These are phyloP conservation scores for Agrotis segetum DNA, from an alignment of 2,888 invertebrate genomes.

Conservation along the genomic window DNA sequence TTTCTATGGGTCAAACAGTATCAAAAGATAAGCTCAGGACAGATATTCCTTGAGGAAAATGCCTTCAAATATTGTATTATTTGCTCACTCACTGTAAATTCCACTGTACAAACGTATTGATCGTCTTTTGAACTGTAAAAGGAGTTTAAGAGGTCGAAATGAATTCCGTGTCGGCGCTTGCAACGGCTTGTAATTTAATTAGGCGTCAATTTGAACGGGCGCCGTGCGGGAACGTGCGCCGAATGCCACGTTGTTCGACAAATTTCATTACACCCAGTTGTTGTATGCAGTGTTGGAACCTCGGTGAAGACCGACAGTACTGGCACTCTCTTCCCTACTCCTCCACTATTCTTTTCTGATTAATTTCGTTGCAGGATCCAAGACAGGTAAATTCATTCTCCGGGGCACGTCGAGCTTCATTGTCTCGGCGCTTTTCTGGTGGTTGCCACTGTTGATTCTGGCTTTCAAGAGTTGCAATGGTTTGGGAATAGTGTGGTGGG, in stretches of 20 bases:
- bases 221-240: constrained; percentile 82
- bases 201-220: constrained; percentile 83
- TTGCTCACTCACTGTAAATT: constrained; percentile 34
- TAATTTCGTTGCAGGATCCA: no score
- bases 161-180: constrained; percentile 75
- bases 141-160: constrained; percentile 72
- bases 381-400: no score
- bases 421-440: no score
- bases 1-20: constrained; percentile 28
- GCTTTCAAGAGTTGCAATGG: no score
- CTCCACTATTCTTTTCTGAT: no score
- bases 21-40: constrained; percentile 17
- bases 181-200: constrained; percentile 85
- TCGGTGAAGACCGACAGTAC: constrained; percentile 41
- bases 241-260: constrained; percentile 81
- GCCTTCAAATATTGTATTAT: constrained; percentile 21
- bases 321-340: no score
- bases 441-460: no score
- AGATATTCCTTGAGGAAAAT: constrained; percentile 7
- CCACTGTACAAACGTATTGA: constrained; percentile 53
- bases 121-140: constrained; percentile 62
- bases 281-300: constrained; percentile 72
- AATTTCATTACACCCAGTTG: constrained; percentile 83
- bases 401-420: no score
- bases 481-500: no score